phyloP scores from a whole-genome alignment of 2,113 vertebrate genomes.

The Condylura cristata region DNA sequence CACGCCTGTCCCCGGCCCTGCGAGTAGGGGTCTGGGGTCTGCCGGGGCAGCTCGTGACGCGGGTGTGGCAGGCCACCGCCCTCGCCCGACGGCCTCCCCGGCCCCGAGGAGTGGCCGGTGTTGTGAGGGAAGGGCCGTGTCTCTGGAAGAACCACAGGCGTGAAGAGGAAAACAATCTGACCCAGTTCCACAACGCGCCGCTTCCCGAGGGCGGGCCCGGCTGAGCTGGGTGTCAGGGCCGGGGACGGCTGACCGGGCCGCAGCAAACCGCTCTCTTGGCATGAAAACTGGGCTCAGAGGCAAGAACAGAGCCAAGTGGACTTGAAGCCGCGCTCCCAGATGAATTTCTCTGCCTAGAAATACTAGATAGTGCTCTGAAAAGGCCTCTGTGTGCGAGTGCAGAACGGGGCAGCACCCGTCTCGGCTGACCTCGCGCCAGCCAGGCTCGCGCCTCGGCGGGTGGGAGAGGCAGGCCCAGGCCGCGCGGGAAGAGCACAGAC shows the following conservation, averaged over 20 bases:
- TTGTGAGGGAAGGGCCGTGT: not conserved
- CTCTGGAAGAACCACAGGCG: conserved; percentile 63
- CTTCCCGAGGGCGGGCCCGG: not conserved
- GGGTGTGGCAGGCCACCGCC: too few species aligned
- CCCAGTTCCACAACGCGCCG: conserved; percentile 77
- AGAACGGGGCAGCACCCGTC: not conserved
- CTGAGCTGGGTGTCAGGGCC: conserved; percentile 47
- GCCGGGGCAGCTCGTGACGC: too few species aligned
- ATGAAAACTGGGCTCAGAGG: not conserved
- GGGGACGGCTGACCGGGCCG: conserved; percentile 61
- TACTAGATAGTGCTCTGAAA: not conserved
- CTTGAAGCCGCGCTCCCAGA: not conserved
- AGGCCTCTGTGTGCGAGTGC: not conserved
- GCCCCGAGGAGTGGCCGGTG: not conserved
- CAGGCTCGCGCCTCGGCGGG: not conserved
- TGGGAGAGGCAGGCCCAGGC: not conserved
- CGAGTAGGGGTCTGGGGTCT: too few species aligned
- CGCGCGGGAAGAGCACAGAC: rapidly evolving
- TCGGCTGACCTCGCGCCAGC: not conserved
- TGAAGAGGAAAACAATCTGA: conserved; percentile 79
- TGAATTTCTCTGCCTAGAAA: conserved; percentile 9
- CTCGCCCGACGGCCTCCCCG: not conserved
- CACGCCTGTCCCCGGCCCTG: too few species aligned
- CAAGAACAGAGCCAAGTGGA: not conserved
- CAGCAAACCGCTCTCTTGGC: conserved; percentile 53